Base-by-base conservation (phyloP, 2,797 vertebrate species). In the Bovichtus diacanthus region DNA sequence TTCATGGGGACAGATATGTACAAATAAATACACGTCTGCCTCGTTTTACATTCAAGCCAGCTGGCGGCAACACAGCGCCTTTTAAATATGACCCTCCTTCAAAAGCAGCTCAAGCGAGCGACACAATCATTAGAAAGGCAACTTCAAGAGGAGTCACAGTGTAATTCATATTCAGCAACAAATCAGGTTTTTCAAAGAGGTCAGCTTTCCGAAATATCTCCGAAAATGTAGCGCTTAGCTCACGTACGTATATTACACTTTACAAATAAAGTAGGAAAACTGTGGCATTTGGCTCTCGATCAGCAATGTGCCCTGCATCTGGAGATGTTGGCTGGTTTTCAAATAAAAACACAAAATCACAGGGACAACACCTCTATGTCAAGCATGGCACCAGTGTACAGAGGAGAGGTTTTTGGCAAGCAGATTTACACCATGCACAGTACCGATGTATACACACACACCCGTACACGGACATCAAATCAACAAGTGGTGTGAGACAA, bases 41-140 rank as follows among this genome's bases (percentile, higher is more conserved):
- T 54, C 38, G 55, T 88, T 89, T 91, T 93, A 94, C 93, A 95
- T 94, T 94, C 93, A 92, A 84, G 87, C 84, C 82, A 83, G 67
- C 58, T 34, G 80, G 86, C 71, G 80, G 86, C 71, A 70, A 41
- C 59, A 16, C 54, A 15, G 50, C 63, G 76, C 78, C 81, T 74
- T 50, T 83, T 65, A 64, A 73, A 78, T 41, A 41, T 13, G 44
- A 70, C 47, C 72, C 43, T 47, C 62, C 62, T 34, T 70, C 58
- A 65, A 61, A n/a, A 86, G 77, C 87, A 84, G 81, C 84, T 84
- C 76, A 41, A 10, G n/a, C n/a, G n/a, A n/a, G n/a, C n/a, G 15
- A 85, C 84, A 77, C 83, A 83, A 86, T 91, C 84, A 68, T 74
- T 68, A 80, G 73, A 91, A 95, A 94, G 93, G 92, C 92, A 91